Conservation (phyloP, 2,797 vertebrate species). For the Gymnothorax reevesii region DNA sequence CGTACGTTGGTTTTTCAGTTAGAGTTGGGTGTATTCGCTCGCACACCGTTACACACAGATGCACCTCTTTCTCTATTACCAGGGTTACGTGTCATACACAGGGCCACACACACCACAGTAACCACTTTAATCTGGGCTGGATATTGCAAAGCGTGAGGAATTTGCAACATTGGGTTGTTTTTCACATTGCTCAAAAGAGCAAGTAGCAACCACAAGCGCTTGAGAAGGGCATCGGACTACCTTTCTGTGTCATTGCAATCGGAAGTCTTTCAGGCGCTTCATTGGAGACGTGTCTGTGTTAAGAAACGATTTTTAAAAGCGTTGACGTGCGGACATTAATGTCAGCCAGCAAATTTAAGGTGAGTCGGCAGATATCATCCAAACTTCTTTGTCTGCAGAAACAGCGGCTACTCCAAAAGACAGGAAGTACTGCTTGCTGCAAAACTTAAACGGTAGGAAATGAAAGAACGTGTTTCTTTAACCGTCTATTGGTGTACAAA, state of each 20-base stretch:
- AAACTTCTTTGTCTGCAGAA: background rate
- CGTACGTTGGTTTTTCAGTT: background rate
- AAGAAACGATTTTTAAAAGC: conserved; percentile 56
- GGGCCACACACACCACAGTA: background rate
- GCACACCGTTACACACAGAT: background rate
- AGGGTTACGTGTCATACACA: background rate
- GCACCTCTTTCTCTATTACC: background rate
- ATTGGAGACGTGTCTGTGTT: conserved; percentile 72
- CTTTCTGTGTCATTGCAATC: conserved; percentile 66
- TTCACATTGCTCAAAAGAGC: conserved; percentile 51
- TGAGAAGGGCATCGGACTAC: conserved; percentile 62
- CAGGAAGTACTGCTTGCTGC: background rate
- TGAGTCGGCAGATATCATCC: background rate
- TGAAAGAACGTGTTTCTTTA: background rate
- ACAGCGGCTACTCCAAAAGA: background rate
- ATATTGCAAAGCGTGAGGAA: conserved; percentile 57
- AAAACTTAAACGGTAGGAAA: conserved; percentile 11
- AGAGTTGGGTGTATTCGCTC: background rate
- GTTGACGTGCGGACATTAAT: conserved; percentile 46
- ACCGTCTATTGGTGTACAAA: background rate
- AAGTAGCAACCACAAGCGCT: conserved; percentile 72
- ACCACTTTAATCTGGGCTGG: conserved; percentile 73
- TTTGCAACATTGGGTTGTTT: conserved; percentile 57
- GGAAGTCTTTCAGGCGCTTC: conserved; percentile 71
- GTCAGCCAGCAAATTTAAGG: conserved; percentile 50